Base-by-base conservation (phyloP, 2,113 vertebrate genomes). In the Nothocercus julius region DNA sequence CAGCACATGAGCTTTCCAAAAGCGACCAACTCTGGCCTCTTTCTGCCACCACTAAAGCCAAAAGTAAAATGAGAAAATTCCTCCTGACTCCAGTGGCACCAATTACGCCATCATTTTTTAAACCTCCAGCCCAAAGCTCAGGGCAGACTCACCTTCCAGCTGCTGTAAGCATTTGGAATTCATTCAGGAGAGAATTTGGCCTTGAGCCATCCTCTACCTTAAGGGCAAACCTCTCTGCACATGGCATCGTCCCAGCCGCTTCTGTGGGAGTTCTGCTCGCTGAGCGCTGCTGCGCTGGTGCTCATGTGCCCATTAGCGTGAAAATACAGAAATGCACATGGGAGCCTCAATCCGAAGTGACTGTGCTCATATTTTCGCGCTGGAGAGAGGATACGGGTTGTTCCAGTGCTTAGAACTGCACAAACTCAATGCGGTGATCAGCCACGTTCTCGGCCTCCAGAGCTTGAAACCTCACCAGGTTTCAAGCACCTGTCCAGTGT, bases 281-380 rank as follows among this genome's bases (percentile, higher is more conserved):
- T 5, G 69, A 61, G 53, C 62, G 32, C 69, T 11, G 20, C 5
- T 21, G 54, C 9, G 1, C 28, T 15, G 47, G 73, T 47, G 15
- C 69, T 13, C 20, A 15, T 1, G 68, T 34, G 44, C 45, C 44
- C 38, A 3, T 9, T 16, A 56, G 16, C 14, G 36, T 11, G 40
- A 27, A 32, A 30, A 19, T 5, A 13, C 9, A 75, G 54, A 19
- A 76, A 49, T 10, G 56, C 45, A 40, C 9, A 13, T 30, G 14
- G 36, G 30, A 32, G 24, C 34, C 14, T 30, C 51, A 51, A 36
- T 36, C 59, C 18, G 3, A 12, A 45, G 13, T 6, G 34, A 25
- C 0, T 5, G n/a, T 28, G 30, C 30, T 85, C 1, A 0, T 18
- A 30, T 44, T 45, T 54, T 63, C 30, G 18, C n/a, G 13, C 17